Conservation (phyloP, 2,797 vertebrate genomes). For the Rhinella marina region DNA sequence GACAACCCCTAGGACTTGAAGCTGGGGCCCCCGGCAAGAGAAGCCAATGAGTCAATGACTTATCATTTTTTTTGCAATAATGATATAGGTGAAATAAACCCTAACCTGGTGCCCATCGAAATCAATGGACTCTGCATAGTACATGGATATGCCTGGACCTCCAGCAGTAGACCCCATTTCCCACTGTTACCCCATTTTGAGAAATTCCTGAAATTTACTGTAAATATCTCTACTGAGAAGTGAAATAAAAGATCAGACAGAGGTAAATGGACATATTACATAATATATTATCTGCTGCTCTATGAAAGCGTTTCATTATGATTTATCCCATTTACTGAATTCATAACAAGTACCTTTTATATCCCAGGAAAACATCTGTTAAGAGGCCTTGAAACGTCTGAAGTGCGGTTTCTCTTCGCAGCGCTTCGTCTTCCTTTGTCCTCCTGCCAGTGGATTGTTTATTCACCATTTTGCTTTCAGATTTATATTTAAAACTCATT, state of each 20-base stretch:
- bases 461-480: constrained; percentile 27
- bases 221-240: neutral
- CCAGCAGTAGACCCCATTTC: neutral
- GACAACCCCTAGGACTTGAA: too few species aligned
- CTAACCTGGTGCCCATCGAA: neutral
- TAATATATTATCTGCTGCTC: neutral
- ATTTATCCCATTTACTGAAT: neutral
- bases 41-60: too few species aligned
- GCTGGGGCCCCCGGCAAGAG: too few species aligned
- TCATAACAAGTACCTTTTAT: constrained; percentile 26
- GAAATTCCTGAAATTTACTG: neutral
- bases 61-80: neutral
- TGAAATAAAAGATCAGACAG: neutral
- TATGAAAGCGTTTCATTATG: neutral
- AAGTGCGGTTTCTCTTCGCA: constrained; percentile 27
- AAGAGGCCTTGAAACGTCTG: constrained; percentile 22
- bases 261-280: neutral
- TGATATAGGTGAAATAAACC: neutral
- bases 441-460: constrained; percentile 36
- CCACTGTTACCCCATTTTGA: neutral
- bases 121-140: neutral
- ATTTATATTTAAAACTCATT: constrained; percentile 30
- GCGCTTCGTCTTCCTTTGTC: constrained; percentile 26
- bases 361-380: constrained; percentile 43
- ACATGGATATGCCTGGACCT: neutral